phyloP scores from a whole-genome alignment of 1,140 invertebrate genomes.

The Hyles vespertilio region DNA sequence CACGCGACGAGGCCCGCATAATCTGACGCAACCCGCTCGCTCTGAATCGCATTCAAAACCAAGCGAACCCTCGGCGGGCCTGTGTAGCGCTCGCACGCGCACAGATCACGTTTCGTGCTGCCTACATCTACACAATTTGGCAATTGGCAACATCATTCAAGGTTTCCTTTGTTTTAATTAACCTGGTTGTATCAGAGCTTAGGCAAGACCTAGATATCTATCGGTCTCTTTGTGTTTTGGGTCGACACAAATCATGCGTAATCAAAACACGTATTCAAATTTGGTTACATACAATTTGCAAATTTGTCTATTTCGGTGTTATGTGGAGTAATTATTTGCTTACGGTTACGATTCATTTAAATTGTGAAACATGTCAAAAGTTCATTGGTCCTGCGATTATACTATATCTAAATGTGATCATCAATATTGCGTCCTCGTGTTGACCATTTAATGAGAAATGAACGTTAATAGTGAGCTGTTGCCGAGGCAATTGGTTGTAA shows the following conservation, averaged over 20 bases:
- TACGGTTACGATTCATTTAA: neutral
- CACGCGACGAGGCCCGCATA: slow-evolving; percentile 20
- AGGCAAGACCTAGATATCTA: slow-evolving; percentile 12
- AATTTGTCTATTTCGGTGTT: too few species aligned
- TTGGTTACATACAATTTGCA: too few species aligned
- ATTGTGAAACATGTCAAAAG: slow-evolving; percentile 1
- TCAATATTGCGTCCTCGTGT: too few species aligned
- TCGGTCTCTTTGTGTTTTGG: slow-evolving; percentile 3
- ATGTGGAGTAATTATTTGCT: slow-evolving; percentile 1
- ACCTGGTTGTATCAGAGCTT: slow-evolving; percentile 10
- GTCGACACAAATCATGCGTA: slow-evolving; percentile 4
- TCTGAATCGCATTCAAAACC: slow-evolving; percentile 23
- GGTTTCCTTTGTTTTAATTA: slow-evolving; percentile 31
- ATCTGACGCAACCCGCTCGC: slow-evolving; percentile 14
- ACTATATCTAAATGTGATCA: too few species aligned
- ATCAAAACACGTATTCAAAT: neutral
- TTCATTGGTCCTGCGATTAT: too few species aligned
- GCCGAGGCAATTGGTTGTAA: too few species aligned
- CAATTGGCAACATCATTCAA: slow-evolving; percentile 32
- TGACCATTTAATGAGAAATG: too few species aligned
- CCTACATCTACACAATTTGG: slow-evolving; percentile 28
- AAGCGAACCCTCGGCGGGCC: slow-evolving; percentile 2
- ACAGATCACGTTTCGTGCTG: slow-evolving; percentile 19
- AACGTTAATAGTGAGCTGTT: too few species aligned
- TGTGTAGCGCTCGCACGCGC: slow-evolving; percentile 19